Evolutionary conservation across 2,113 vertebrate genomes (phyloP).

Genomic region (Spermophilus dauricus): DNA sequence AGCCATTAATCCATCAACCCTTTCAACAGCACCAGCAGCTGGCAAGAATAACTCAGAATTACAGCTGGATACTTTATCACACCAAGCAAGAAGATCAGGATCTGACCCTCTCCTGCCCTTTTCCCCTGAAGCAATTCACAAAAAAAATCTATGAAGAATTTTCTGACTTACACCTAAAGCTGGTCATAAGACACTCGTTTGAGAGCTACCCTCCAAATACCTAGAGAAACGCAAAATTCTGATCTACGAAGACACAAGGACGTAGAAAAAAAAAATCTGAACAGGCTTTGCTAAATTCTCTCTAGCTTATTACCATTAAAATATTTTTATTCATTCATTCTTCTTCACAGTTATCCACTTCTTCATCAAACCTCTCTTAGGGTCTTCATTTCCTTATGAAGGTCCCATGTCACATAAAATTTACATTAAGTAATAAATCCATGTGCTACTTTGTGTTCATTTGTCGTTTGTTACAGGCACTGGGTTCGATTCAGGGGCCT

Average conservation of each 20-base stretch:
- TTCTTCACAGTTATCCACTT: neutral
- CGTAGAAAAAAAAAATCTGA: neutral
- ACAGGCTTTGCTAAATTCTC: neutral
- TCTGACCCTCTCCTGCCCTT: neutral
- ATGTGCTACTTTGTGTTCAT: neutral
- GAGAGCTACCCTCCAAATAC: neutral
- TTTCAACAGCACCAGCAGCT: neutral
- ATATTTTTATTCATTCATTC: neutral
- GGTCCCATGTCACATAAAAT: neutral
- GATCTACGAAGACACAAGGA: neutral
- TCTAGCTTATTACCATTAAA: neutral
- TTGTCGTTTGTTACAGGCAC: neutral
- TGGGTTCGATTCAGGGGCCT: neutral
- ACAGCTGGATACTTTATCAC: neutral
- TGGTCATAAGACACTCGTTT: neutral
- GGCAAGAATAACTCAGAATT: neutral
- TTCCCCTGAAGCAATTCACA: neutral
- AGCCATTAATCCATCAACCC: slow-evolving; percentile 1
- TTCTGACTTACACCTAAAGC: neutral
- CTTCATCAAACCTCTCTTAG: neutral
- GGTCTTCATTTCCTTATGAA: neutral
- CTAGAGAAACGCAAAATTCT: neutral
- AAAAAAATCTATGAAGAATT: neutral
- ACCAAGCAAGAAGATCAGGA: neutral
- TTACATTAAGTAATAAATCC: neutral